Base-by-base conservation (phyloP, 2,888 invertebrate species). In the Cremastinae sp. region DNA sequence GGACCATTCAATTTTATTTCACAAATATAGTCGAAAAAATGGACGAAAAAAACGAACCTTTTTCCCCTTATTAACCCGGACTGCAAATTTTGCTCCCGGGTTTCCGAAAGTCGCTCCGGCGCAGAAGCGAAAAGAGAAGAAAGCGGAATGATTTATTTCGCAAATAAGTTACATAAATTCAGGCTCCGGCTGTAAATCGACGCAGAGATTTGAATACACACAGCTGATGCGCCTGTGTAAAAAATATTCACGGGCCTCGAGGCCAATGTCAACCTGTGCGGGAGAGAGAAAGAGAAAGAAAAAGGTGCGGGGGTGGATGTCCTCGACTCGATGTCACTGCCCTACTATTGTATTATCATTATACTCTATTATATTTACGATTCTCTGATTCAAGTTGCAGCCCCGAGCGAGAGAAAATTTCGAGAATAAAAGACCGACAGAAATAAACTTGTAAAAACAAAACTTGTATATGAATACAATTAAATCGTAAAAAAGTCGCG, bases 111-210 rank as follows among this genome's bases (percentile, higher is more conserved):
- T 28, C 28, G 16, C 18, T 38, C n/a, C 10, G n/a, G 12, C n/a
- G n/a, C 12, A 7, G 53, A 28, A 20, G 28, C 28, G 28, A 12
- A 28, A 28, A 10, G 53, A 53, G 53, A 53, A 28, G 54, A 38
- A 38, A 56, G 56, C 36, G 43, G 5, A 7, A 34, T 45, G 54
- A 66, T 66, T 56, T 66, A 66, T 66, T 66, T 66, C 56, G 43
- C 12, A 56, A 56, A 56, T 66, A 43, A 45, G 66, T 66, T 66
- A 66, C 56, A 66, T 66, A 66, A 66, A 66, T 66, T 56, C 47
- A 34, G 45, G 20, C 36, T 43, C 41, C 43, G 45, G 18, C 45
- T 16, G 59, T 45, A 28, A 18, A 56, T 28, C 34, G 12, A 36
- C 12, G 16, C 38, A 38, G 8, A 54, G 14, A 28, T 38, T 4